phyloP scores from a whole-genome alignment of 2,888 invertebrate species.

The Crocallis elinguaria region DNA sequence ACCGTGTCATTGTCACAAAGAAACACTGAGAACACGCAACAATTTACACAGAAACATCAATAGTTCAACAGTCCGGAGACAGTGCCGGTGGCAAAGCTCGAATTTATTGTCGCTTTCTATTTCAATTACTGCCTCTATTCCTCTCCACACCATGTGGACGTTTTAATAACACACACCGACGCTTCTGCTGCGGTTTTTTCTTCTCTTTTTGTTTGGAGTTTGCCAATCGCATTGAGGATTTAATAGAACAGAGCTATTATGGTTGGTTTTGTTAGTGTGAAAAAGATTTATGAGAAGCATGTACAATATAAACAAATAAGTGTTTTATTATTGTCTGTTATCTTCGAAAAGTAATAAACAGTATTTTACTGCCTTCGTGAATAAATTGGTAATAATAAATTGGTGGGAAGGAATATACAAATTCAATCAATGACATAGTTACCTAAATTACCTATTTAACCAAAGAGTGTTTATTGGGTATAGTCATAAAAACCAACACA shows the following conservation, averaged over 20 bases:
- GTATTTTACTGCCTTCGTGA: no score
- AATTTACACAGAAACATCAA: constrained; percentile 51
- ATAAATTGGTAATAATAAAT: no score
- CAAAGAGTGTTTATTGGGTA: no score
- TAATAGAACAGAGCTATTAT: not conserved
- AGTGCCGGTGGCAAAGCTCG: constrained; percentile 29
- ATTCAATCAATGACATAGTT: no score
- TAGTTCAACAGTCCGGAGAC: constrained; percentile 63
- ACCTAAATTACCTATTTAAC: no score
- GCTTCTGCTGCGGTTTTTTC: constrained; percentile 10
- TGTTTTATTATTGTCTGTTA: no score
- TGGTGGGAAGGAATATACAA: no score
- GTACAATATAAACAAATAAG: no score
- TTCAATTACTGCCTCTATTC: constrained; percentile 54
- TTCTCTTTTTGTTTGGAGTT: constrained; percentile 16
- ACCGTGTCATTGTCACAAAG: not conserved
- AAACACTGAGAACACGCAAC: not conserved
- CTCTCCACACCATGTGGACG: constrained; percentile 28
- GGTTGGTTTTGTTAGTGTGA: no score
- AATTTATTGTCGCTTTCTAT: constrained; percentile 61
- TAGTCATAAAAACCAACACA: no score
- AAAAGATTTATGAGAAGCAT: no score
- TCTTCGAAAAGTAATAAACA: no score
- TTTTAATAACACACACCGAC: constrained; percentile 32
- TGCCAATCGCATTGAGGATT: constrained; percentile 9